Base-by-base conservation (phyloP, 2,113 vertebrate genomes). In the Phodopus roborovskii region DNA sequence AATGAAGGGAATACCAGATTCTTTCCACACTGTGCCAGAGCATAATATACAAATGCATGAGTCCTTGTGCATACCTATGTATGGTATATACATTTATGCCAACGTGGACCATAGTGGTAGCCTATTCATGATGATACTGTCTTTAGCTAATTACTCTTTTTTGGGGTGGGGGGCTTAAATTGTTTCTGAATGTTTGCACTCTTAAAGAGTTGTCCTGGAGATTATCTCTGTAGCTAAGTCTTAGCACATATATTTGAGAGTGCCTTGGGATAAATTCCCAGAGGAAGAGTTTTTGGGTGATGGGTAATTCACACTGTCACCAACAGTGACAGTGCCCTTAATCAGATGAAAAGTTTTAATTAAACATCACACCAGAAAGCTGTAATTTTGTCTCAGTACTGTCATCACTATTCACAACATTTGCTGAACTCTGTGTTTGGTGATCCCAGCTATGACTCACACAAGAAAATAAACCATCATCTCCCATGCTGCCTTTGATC, bases 251-350 rank as follows among this genome's bases (percentile, higher is more conserved):
- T 85, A 68, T 84, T 84, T 74, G 33, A 70, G 91, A 68, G 22
- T 83, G 64, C 75, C 22, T 75, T 79, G 89, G 92, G 78, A 56
- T 93, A 66, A 79, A 90, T 93, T 92, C 78, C 90, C 87, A 83
- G 73, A 70, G 90, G 95, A 58, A 92, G 84, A 71, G 42, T 79
- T 96, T 91, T 85, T 79, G 92, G 90, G 83, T 89, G 94, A 93
- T 87, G 94, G 88, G 79, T 92, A 92, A 96, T 95, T 95, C 87
- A 70, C 94, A 70, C 42, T 89, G 96, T 97, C 94, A 95, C 87
- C 68, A 30, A 45, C 39, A 84, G 84, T 90, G 96, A 83, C 87
- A 45, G 92, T 90, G 83, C 83, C 90, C 92, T 93, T 75, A 94
- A 87, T 88, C 92, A 71, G 95, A 86, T 26, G 92, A 77, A 92